Conservation (phyloP, 2,888 invertebrate species). For the Fissipunctia ypsillon region DNA sequence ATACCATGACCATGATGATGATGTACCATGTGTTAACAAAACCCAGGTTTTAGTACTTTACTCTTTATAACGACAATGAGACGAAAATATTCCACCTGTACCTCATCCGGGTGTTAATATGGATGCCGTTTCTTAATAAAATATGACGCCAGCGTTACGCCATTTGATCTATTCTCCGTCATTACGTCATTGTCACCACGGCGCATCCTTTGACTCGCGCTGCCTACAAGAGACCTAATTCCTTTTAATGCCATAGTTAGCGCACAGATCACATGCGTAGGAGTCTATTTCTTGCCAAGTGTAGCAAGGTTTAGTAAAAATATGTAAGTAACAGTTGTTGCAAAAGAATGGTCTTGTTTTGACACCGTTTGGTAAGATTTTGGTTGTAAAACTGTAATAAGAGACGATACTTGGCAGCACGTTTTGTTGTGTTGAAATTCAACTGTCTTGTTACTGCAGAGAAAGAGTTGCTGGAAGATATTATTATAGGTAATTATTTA, state of each 20-base stretch:
- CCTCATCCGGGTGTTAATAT: background rate
- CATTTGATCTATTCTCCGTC: constrained; percentile 34
- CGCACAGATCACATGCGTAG: constrained; percentile 46
- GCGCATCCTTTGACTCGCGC: constrained; percentile 46
- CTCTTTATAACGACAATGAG: background rate
- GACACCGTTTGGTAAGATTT: constrained; percentile 28
- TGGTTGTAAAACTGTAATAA: background rate
- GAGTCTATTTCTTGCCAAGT: constrained; percentile 45
- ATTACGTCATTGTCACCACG: constrained; percentile 46
- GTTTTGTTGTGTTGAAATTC: background rate
- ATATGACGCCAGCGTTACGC: constrained; percentile 38
- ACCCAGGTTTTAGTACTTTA: background rate
- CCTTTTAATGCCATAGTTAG: constrained; percentile 52
- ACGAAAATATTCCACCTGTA: constrained; percentile 18
- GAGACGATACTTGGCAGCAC: background rate
- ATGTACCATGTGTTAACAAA: too few relatives aligned
- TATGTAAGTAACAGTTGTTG: constrained; percentile 10
- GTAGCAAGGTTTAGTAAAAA: constrained; percentile 45
- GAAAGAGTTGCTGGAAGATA: background rate
- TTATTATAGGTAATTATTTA: background rate
- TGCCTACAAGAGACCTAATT: constrained; percentile 44
- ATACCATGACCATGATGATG: too few relatives aligned
- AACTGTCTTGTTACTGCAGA: background rate
- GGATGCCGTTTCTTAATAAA: constrained; percentile 26
- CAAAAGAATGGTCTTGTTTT: constrained; percentile 5